Conservation (phyloP, 2,888 invertebrate genomes). For the Steromphala cineraria region DNA sequence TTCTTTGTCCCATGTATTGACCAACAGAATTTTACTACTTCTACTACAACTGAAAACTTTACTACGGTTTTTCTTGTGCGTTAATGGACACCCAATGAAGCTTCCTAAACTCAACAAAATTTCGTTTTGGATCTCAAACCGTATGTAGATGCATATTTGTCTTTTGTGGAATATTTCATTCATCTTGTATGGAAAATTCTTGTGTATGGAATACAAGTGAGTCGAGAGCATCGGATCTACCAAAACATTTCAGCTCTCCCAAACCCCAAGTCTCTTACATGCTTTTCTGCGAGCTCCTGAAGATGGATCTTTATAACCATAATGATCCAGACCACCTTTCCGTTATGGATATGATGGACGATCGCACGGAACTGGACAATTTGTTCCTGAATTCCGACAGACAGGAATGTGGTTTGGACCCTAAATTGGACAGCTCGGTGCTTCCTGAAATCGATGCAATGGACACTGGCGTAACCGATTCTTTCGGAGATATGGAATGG, state of each 20-base stretch:
- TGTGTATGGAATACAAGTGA: background rate
- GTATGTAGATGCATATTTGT: background rate
- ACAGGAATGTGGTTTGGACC: slow-evolving; percentile 28
- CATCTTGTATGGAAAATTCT: slow-evolving; percentile 12
- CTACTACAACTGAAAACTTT: slow-evolving; percentile 47
- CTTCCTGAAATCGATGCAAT: slow-evolving; percentile 50
- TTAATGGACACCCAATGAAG: background rate
- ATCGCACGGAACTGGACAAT: slow-evolving; percentile 48
- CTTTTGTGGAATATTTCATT: slow-evolving; percentile 1
- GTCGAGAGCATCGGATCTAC: background rate
- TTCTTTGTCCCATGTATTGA: slow-evolving; percentile 59
- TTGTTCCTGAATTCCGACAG: slow-evolving; percentile 43
- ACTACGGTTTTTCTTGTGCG: slow-evolving; percentile 19
- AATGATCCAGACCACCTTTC: slow-evolving; percentile 22
- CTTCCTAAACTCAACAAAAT: background rate
- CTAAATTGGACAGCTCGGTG: slow-evolving; percentile 40
- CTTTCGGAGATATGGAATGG: slow-evolving; percentile 50
- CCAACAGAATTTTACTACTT: slow-evolving; percentile 58
- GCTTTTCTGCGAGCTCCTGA: background rate
- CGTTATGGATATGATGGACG: slow-evolving; percentile 43
- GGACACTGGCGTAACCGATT: slow-evolving; percentile 50
- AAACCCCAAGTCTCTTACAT: background rate
- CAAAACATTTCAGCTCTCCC: background rate
- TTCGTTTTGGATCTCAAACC: no score
- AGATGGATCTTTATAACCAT: slow-evolving; percentile 30